Conservation (phyloP, 2,888 invertebrate genomes). For the Ophonus ardosiacus region DNA sequence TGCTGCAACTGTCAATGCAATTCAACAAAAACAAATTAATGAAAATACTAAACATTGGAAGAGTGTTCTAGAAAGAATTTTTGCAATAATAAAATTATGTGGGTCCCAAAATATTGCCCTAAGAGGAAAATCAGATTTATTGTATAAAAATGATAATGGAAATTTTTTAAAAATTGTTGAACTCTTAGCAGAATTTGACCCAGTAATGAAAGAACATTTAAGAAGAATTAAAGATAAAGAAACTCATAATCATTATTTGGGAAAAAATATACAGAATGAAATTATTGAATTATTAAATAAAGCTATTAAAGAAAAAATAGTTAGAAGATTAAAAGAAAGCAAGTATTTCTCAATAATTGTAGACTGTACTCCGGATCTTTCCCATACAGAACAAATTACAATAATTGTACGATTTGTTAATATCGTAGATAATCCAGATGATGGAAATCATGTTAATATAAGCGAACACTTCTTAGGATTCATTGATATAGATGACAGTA, state of each 20-base stretch:
- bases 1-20: background rate
- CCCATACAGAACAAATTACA: constrained; percentile 10
- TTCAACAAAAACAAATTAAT: background rate
- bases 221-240: background rate
- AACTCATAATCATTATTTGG: no score
- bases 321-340: background rate
- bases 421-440: background rate
- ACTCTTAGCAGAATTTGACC: constrained; percentile 66
- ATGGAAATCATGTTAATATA: constrained; percentile 60
- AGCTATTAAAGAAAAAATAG: background rate
- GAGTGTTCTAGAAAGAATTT: background rate
- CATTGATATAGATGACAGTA: constrained; percentile 31
- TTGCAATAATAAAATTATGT: background rate
- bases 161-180: background rate
- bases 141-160: background rate
- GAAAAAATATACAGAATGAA: background rate
- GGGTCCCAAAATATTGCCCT: background rate
- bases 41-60: constrained; percentile 1
- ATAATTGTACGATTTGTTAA: constrained; percentile 34
- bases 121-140: background rate
- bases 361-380: constrained; percentile 12
- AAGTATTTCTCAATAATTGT: constrained; percentile 2
- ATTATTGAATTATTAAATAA: background rate
- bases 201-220: constrained; percentile 65
- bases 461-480: constrained; percentile 61